Evolutionary conservation across 2,888 invertebrate species (phyloP), one percentile per base, ranked within the genome.

Genomic region (Spodoptera exigua): DNA sequence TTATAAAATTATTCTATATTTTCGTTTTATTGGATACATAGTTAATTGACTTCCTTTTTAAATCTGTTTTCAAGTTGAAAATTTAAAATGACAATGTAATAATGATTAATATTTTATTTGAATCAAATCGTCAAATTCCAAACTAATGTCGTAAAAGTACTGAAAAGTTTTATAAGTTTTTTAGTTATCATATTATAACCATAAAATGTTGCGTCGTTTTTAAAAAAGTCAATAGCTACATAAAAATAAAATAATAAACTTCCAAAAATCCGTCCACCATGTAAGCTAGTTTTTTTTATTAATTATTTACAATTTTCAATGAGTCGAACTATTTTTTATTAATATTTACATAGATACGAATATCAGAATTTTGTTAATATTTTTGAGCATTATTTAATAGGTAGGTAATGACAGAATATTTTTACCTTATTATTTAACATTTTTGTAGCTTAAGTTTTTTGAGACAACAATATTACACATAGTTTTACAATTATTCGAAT

Each of bases 1-100:
- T 53, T 48, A 35, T 48, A 12, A 41, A 12, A 41, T 40, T 67
- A 21, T 7, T 49, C 45, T 56, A 64, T 44, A 57, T 14, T n/a
- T n/a, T 37, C 27, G 27, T 57, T 60, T 55, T 34, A 52, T 72
- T 54, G 51, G 56, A 64, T 41, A 61, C 2, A 47, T 32, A 60
- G 64, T 70, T 79, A 79, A 79, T 79, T 79, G 79, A 79, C 79
- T 61, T 69, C 27, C 54, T 65, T 70, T 51, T 46, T 62, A 74
- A 72, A 72, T 73, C 66, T 49, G 41, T 57, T 56, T 35, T 60
- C 12, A 39, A 36, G 11, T 45, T 36, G 27, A 11, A 48, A 44
- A 40, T 12, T 27, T 43, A 37, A 2, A 12, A 3, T 17, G 13
- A 46, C 2, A 16, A 10, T 16, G 10, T n/a, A n/a, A n/a, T n/a